Conservation (phyloP, 2,888 invertebrate species). For the Netelia inedita region DNA sequence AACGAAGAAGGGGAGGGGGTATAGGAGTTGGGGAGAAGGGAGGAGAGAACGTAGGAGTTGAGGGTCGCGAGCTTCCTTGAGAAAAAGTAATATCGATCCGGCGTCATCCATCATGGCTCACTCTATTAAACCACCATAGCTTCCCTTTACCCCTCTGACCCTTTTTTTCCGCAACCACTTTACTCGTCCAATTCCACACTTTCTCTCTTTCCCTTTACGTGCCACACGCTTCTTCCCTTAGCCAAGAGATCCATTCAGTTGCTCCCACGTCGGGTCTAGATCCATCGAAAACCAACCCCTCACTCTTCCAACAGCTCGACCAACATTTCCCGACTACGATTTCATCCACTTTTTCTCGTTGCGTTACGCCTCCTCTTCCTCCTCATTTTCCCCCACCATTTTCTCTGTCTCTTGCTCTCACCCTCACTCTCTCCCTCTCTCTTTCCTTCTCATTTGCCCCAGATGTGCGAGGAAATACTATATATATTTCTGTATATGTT, state of each 20-base stretch:
- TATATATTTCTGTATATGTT: constrained; percentile 32
- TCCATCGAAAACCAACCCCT: constrained; percentile 62
- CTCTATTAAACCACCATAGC: constrained; percentile 81
- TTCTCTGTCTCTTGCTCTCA: constrained; percentile 16
- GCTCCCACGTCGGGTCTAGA: constrained; percentile 52
- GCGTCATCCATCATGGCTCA: constrained; percentile 81
- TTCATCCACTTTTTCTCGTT: constrained; percentile 69
- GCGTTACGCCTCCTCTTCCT: constrained; percentile 7
- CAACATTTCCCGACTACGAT: constrained; percentile 61
- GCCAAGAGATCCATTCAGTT: constrained; percentile 35
- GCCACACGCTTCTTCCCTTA: background rate
- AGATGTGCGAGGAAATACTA: constrained; percentile 61
- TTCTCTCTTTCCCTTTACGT: constrained; percentile 40
- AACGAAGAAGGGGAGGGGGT: constrained; percentile 1
- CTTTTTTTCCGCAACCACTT: constrained; percentile 77
- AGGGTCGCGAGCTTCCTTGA: constrained; percentile 53
- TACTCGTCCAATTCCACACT: constrained; percentile 75
- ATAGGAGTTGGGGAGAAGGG: constrained; percentile 34
- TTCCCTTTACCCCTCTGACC: constrained; percentile 66
- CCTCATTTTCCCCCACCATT: constrained; percentile 1
- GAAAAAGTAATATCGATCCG: constrained; percentile 79
- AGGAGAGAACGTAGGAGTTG: constrained; percentile 32
- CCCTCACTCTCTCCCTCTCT: constrained; percentile 7
- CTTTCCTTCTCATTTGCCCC: constrained; percentile 31
- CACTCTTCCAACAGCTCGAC: constrained; percentile 41